A percentile compares a stretch with the other conserved stretches of the same genome.
These are phyloP conservation scores for Arge pagana DNA, from an alignment of 2,888 invertebrate species.

Conservation along the genomic window DNA sequence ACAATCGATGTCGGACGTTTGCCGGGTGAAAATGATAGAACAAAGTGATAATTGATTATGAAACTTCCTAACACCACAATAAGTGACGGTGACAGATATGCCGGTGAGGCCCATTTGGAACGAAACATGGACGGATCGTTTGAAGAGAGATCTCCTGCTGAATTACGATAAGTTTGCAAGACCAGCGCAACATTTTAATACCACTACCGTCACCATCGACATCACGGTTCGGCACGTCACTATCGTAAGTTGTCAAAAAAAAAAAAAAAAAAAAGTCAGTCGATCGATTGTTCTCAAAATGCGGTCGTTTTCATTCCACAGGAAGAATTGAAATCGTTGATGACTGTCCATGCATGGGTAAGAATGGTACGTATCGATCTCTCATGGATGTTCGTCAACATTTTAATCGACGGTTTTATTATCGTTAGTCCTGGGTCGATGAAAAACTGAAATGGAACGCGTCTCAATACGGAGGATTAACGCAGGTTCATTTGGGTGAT, in stretches of 20 bases:
- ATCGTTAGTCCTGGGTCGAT: slow-evolving; percentile 73
- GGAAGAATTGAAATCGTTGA: slow-evolving; percentile 66
- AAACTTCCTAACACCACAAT: slow-evolving; percentile 12
- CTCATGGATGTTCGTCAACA: neutral
- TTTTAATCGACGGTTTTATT: neutral
- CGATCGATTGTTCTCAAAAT: neutral
- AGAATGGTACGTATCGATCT: slow-evolving; percentile 62
- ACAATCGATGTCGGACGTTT: no score
- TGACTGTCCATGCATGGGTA: slow-evolving; percentile 66
- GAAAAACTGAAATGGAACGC: slow-evolving; percentile 75
- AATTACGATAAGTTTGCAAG: slow-evolving; percentile 65
- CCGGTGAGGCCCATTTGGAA: slow-evolving; percentile 61
- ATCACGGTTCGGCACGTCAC: slow-evolving; percentile 69
- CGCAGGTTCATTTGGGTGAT: slow-evolving; percentile 65
- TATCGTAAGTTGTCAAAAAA: slow-evolving; percentile 52
- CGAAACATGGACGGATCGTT: slow-evolving; percentile 62
- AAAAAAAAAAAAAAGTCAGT: neutral
- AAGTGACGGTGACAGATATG: slow-evolving; percentile 35
- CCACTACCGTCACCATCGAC: slow-evolving; percentile 61
- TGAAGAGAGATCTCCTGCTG: slow-evolving; percentile 63
- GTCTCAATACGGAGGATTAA: slow-evolving; percentile 68
- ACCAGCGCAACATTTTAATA: slow-evolving; percentile 61
- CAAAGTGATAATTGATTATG: neutral
- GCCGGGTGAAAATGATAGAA: neutral
- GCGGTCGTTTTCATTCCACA: slow-evolving; percentile 32